Evolutionary conservation across 2,797 vertebrate species (phyloP), one percentile per base, ranked within the genome.

Genomic region (Chromobotia macracanthus): DNA sequence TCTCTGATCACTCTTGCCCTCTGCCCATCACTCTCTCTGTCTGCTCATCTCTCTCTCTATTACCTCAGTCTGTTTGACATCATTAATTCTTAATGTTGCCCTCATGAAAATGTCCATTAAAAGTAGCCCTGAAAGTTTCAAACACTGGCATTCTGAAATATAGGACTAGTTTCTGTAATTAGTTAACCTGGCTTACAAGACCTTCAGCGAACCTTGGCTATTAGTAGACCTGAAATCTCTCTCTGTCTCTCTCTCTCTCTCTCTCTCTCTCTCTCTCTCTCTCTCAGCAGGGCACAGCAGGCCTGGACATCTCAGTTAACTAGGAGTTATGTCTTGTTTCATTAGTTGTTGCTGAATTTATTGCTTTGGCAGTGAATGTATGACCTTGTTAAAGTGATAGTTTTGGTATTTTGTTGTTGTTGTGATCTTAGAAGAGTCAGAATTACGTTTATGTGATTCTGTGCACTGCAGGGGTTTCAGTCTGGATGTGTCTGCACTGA

Each of bases 71-170:
- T 15, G 23, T 72, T 75, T 79, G 67, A 67, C 23, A 75, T 55
- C 78, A 79, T 83, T 66, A 53, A 83, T 79, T 75, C 77, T 83
- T 81, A 68, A 83, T 76, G 50, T 75, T 72, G 19, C 53, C 75
- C 66, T 53, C 71, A 72, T 78, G 44, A 67, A 77, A 80, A 64
- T 41, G 13, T 78, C 66, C 12, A 60, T 74, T 68, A 71, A 63
- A 79, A 46, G 78, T 67, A 71, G 70, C 9, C 25, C 46, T 9
- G 11, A 73, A 67, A 31, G 28, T 58, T 60, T 41, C 68, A 50
- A 72, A 79, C 7, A 55, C 69, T 56, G 21, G 46, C 28, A 64
- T 71, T 63, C 67, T 79, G 51, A 56, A 55, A 51, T 63, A 38
- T 70, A 51, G 53, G n/a, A 28, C 67, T 41, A 55, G 28, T 65